These are phyloP conservation scores for Drosophila multiciliata DNA, from an alignment of 2,888 invertebrate species.

Conservation along the genomic window DNA sequence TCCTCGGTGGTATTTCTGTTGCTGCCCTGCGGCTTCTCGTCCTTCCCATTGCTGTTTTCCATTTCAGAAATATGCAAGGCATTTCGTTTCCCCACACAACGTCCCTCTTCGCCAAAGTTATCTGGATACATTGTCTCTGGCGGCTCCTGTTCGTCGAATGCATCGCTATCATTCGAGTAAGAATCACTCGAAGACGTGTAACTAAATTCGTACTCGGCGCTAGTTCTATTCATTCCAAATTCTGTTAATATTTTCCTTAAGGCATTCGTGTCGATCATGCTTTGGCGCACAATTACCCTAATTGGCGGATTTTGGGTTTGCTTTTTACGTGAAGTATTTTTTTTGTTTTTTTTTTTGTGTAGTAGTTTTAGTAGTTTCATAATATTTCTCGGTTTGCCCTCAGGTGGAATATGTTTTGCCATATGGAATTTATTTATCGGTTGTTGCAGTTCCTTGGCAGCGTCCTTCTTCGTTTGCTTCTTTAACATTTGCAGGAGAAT, in stretches of 20 bases:
- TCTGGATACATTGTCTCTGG: slow-evolving; percentile 49
- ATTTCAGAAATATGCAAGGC: slow-evolving; percentile 3
- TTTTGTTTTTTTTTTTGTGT: background rate
- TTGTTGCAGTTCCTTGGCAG: background rate
- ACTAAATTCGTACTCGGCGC: background rate
- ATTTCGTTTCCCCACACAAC: slow-evolving; percentile 24
- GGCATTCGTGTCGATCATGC: slow-evolving; percentile 6
- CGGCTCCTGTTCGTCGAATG: slow-evolving; percentile 41
- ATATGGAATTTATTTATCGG: background rate
- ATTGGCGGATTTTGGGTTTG: too few species aligned
- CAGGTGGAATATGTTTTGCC: slow-evolving; percentile 11
- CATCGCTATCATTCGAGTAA: slow-evolving; percentile 29
- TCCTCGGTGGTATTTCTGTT: background rate
- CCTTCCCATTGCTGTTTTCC: background rate
- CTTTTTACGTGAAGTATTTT: background rate
- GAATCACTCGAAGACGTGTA: background rate
- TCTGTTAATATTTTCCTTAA: background rate
- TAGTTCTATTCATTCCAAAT: background rate
- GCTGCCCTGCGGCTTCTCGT: slow-evolving; percentile 1
- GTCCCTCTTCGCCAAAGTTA: slow-evolving; percentile 62
- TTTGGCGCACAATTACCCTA: slow-evolving; percentile 31
- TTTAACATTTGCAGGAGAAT: slow-evolving; percentile 74
- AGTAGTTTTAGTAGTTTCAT: background rate
- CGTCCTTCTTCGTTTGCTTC: slow-evolving; percentile 7
- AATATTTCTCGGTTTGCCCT: background rate